Evolutionary conservation across 53 echinoderm and acorn worm species (phyloP), one percentile per base, ranked within the genome.

Genomic region (Echinarachnius parma): DNA sequence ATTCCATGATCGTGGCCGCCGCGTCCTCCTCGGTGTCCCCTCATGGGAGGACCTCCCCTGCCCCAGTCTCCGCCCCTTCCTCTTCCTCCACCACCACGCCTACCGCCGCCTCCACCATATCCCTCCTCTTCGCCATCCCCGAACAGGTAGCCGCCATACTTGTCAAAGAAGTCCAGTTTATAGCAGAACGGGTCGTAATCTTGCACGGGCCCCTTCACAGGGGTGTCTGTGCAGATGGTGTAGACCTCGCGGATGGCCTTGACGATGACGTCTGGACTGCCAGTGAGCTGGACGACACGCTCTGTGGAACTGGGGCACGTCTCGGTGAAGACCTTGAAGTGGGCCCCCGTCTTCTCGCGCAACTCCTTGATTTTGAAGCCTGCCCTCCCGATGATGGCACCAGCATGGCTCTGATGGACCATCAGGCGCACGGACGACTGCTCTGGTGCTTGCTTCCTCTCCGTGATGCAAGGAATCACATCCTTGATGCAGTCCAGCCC

Each of bases 281-380:
- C 98, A 13, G 75, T 80, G 59, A 98, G 79, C 59, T 83, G 82
- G 2, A 98, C 91, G 18, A 98, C 86, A 23, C 98, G 84, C 9
- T 98, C 98, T 4, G 86, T 82, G 42, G 98, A 98, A 56, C 80
- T 85, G 19, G 98, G 98, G 60, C 98, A 98, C 32, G 68, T 71
- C 46, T 91, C 91, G 15, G 91, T 64, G 80, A 81, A 98, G 29
- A 98, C 91, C 76, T 96, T 98, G 75, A 98, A 92, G 46, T 60
- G 78, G 15, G 85, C 82, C 9, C 84, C 85, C 3, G 91, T 80
- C 62, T 85, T 80, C 88, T 88, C 83, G n/a, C 98, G 61, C 25
- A 98, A 81, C 58, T 98, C 98, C 59, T 98, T 98, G 75, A 98
- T 98, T 74, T 98, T 98, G 66, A 91, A 92, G 31, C 98, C 98